Conservation (phyloP, 2,113 vertebrate species). For the Pelobates fuscus region DNA sequence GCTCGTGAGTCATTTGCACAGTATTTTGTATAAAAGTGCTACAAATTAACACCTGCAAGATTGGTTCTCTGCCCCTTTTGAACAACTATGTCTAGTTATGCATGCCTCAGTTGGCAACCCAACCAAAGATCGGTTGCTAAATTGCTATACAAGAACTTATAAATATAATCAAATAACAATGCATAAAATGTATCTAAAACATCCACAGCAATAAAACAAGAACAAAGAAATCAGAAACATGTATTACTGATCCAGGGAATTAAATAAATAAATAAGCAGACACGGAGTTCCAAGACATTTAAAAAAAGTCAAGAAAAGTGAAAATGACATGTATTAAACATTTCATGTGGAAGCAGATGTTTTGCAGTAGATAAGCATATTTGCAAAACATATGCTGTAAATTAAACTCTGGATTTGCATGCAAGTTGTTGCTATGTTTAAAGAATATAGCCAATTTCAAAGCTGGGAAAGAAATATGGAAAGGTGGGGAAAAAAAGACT, state of each 20-base stretch:
- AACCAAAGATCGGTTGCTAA: too few species aligned
- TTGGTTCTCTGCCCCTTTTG: too few species aligned
- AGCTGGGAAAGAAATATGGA: background rate
- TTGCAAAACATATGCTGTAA: slow-evolving; percentile 40
- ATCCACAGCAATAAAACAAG: background rate
- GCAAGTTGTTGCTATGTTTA: slow-evolving; percentile 11
- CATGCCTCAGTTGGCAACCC: too few species aligned
- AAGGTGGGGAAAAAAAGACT: background rate
- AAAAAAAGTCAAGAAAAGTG: background rate
- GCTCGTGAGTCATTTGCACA: too few species aligned
- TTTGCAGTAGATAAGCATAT: slow-evolving; percentile 39
- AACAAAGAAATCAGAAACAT: background rate
- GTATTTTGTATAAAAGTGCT: too few species aligned
- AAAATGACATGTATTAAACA: slow-evolving; percentile 43
- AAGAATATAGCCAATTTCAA: slow-evolving; percentile 26
- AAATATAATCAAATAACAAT: too few species aligned
- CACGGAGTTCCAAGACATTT: background rate
- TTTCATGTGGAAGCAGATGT: slow-evolving; percentile 38
- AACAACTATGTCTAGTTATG: too few species aligned
- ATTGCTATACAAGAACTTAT: too few species aligned
- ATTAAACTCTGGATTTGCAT: slow-evolving; percentile 30
- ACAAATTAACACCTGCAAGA: too few species aligned
- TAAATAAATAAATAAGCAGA: background rate
- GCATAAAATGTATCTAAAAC: too few species aligned
- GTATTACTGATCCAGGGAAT: background rate